phyloP scores from a whole-genome alignment of 1,140 invertebrate species.

The Brachionus manjavacas region DNA sequence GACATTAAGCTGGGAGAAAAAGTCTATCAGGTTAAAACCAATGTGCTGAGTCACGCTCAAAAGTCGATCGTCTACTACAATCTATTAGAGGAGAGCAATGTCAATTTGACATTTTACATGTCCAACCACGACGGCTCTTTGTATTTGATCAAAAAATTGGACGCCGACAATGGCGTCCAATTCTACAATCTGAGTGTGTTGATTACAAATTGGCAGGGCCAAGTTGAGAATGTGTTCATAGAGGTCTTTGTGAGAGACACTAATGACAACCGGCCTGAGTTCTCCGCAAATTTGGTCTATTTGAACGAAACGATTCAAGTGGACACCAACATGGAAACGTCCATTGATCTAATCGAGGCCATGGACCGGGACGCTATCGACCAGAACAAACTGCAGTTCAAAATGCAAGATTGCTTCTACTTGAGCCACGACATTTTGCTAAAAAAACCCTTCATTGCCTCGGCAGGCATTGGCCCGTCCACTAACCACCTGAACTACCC shows the following conservation, averaged over 20 bases:
- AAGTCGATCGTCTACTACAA: constrained; percentile 14
- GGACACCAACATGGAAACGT: not conserved
- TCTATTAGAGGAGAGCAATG: not conserved
- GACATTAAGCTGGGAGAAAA: constrained; percentile 32
- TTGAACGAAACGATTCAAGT: not conserved
- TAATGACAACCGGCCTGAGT: constrained; percentile 33
- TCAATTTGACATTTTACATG: constrained; percentile 29
- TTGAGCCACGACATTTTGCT: not conserved
- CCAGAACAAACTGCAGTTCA: not conserved
- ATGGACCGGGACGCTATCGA: not conserved
- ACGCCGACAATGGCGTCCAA: not conserved
- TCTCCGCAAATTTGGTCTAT: not conserved
- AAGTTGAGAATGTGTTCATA: not conserved
- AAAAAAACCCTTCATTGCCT: constrained; percentile 19
- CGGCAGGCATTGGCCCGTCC: not conserved
- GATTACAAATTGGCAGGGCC: constrained; percentile 21
- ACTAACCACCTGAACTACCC: constrained; percentile 22
- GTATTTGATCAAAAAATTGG: constrained; percentile 24
- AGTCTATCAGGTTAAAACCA: constrained; percentile 23
- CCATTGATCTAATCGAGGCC: constrained; percentile 3
- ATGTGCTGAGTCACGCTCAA: not conserved
- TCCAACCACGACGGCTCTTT: constrained; percentile 25
- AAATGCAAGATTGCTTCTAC: constrained; percentile 37
- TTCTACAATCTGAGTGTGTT: constrained; percentile 1
- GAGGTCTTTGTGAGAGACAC: constrained; percentile 10